A percentile compares a stretch with the other conserved stretches of the same genome.
These are phyloP conservation scores for Zonitis immaculata DNA, from an alignment of 2,888 invertebrate genomes.

Conservation along the genomic window DNA sequence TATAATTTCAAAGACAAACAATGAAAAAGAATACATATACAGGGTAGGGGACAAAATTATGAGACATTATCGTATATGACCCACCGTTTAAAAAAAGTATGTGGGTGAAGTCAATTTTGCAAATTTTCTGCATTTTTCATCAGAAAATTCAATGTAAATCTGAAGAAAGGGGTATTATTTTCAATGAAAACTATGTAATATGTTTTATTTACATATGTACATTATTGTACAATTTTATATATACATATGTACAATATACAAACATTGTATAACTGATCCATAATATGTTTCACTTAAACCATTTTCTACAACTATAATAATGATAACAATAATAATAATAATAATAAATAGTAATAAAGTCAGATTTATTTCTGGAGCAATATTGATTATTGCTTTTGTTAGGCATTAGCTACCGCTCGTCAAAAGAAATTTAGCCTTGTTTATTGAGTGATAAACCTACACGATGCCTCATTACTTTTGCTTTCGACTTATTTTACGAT, in stretches of 20 bases:
- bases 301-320: neutral
- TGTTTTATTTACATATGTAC: no score
- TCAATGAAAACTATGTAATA: no score
- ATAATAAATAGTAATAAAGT: constrained; percentile 28
- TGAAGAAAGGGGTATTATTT: no score
- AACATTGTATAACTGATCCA: neutral
- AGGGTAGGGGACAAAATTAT: no score
- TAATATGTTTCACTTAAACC: constrained; percentile 22
- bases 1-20: constrained; percentile 37
- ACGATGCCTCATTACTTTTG: constrained; percentile 46
- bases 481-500: constrained; percentile 44
- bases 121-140: no score
- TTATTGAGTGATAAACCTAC: constrained; percentile 49
- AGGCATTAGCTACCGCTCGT: constrained; percentile 31
- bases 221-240: no score
- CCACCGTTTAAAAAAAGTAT: no score
- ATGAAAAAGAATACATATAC: constrained; percentile 22
- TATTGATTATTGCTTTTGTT: constrained; percentile 35
- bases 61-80: no score
- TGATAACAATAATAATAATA: neutral
- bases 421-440: constrained; percentile 38
- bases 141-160: no score
- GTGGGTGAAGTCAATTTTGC: no score
- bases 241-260: no score
- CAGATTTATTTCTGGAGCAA: constrained; percentile 36